Base-by-base conservation (phyloP, 2,888 invertebrate species). In the Hymenopus coronatus region DNA sequence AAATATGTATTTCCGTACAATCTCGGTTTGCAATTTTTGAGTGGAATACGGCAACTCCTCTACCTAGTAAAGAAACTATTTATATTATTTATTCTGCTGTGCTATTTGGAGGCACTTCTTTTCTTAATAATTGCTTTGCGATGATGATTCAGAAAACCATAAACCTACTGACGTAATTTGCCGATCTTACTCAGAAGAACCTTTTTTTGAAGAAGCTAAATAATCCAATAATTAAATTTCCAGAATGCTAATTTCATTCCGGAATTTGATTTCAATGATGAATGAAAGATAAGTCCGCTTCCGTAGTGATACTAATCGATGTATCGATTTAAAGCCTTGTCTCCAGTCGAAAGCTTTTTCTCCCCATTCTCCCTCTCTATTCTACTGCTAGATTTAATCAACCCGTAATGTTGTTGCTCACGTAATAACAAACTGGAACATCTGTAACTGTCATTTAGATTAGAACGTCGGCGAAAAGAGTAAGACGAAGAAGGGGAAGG, bases 281-380 rank as follows among this genome's bases (percentile, higher is more conserved):
- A 70, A 70, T 70, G 54, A 70, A 70, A 14, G 54, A 70, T 70
- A 70, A 70, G 54, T 70, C 20, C 54, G 15, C 25, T 3, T 15
- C 54, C 3, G 20, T 70, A 70, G 54, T 70, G 20, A 70, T 70
- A 70, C 28, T 85, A 40, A 88, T 88, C 85, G 70, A 88, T 83
- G 85, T 88, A 88, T 88, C 88, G 88, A 88, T 88, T 88, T 88
- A 88, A 84, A 27, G 83, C 46, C 46, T 88, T 88, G 84, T 81
- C 85, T 88, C 27, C 33, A 30, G 70, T 28, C 33, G 27, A 40
- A 70, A 27, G 84, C 85, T 88, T 70, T 70, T 70, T 25, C 54
- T 54, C 54, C 54, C 54, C 54, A 20, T 70, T 70, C 54, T 70
- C 54, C 54, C 54, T 70, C 54, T 88, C 84, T 33, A 84, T 88